Base-by-base conservation (phyloP, 2,113 vertebrate species). In the Pavo muticus region DNA sequence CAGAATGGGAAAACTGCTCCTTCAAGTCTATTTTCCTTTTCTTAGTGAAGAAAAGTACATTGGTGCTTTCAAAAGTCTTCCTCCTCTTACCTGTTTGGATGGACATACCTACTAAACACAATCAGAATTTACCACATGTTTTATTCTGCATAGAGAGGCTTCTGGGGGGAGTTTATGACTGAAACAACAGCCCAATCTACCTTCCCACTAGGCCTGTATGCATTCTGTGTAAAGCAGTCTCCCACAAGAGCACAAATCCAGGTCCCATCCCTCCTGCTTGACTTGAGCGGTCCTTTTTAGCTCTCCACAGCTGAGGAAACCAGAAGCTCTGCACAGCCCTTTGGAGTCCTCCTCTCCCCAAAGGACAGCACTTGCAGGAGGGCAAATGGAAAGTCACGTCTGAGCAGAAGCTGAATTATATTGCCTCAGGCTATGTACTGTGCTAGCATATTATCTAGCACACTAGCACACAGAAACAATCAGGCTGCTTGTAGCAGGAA, bases 361-460 rank as follows among this genome's bases (percentile, higher is more conserved):
- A 48, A 35, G 17, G 48, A 78, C 11, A 67, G 37, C 29, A 70
- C 60, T 14, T 16, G 1, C 1, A 1, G 10, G 25, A 45, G 21
- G 14, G 20, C 14, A 48, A 0, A 1, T 32, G 10, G 16, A 21
- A 87, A 80, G 42, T 13, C 24, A 23, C 0, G 0, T 35, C 72
- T 35, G 15, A 61, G 40, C 19, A 76, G 48, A 72, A 93, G 39
- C 1, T 72, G 48, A 90, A 54, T 23, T 57, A n/a, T 14, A 4
- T 14, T 32, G 14, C 69, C 37, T n/a, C 14, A 24, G 50, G 50
- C 12, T 86, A 45, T 21, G 5, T 21, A 10, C 10, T 57, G 0
- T 27, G 6, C 35, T 60, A 65, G 18, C 19, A 73, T 8, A 19
- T 17, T 32, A 48, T 54, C 52, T 54, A 54, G 27, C 17, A 54